phyloP scores from a whole-genome alignment of 2,888 invertebrate species.

The Athalia cordata region DNA sequence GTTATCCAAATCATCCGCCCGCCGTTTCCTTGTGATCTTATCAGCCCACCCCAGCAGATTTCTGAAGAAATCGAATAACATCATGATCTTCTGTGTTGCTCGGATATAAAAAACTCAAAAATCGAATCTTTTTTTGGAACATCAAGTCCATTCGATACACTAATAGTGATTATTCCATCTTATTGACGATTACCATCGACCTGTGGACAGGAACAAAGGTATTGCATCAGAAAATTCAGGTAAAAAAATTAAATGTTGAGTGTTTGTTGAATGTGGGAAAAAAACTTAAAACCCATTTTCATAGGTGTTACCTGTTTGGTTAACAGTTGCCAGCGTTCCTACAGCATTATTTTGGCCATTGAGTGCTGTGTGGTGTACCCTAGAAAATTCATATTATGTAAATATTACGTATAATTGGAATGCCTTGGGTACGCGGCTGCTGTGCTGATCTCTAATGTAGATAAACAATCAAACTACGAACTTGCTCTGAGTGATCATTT shows the following conservation, averaged over 20 bases:
- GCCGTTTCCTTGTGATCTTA: slow-evolving; percentile 61
- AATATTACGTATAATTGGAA: too few relatives aligned
- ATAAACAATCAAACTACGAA: too few relatives aligned
- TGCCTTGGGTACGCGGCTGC: too few relatives aligned
- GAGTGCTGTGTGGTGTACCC: too few relatives aligned
- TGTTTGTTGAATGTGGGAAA: not conserved
- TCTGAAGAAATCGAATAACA: slow-evolving; percentile 61
- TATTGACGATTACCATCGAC: not conserved
- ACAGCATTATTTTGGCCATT: too few relatives aligned
- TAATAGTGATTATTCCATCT: not conserved
- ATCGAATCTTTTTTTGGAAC: not conserved
- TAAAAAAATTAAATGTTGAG: not conserved
- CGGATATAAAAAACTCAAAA: slow-evolving; percentile 28
- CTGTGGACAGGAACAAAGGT: not conserved
- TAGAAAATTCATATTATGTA: too few relatives aligned
- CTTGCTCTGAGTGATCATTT: too few relatives aligned
- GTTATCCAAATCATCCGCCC: slow-evolving; percentile 51
- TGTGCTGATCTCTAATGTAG: too few relatives aligned
- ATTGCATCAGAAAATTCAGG: not conserved
- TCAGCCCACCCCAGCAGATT: slow-evolving; percentile 63
- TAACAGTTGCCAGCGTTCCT: too few relatives aligned
- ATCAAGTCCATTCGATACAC: slow-evolving; percentile 53
- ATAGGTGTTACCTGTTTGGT: not conserved
- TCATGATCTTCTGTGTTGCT: slow-evolving; percentile 29
- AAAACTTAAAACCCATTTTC: not conserved